Evolutionary conservation across 2,113 vertebrate species (phyloP), one percentile per base, ranked within the genome.

Genomic region (Diglossa brunneiventris): DNA sequence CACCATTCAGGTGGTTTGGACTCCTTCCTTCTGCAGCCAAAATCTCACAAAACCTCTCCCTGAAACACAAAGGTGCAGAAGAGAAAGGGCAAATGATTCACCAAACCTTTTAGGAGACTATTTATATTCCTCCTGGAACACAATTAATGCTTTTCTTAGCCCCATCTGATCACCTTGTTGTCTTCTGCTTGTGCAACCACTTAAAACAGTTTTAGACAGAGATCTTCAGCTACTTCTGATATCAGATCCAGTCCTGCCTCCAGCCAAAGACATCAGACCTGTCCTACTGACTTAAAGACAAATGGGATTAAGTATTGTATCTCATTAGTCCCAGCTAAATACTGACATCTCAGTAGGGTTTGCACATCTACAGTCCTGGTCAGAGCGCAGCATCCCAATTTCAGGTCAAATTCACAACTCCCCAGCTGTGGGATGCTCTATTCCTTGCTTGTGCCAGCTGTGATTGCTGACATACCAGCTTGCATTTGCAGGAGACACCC

Each of bases 41-140:
- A 93, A 81, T 87, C 72, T 81, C 90, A 83, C 75, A 90, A 95
- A 93, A 94, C 52, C 63, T 93, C 69, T 69, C 62, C 70, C 37
- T 68, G 49, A 87, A 93, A 93, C 46, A 90, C 37, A 95, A 87
- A 93, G 46, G 66, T 89, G 44, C 15, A 69, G 62, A 70, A 96
- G 66, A 86, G 58, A 96, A 90, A 95, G 90, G 90, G 88, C 96
- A 96, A 95, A 61, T 96, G 92, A 97, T 91, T 96, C 83, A 90
- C 90, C 23, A 81, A 86, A 91, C 33, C 50, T 93, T 94, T 79
- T 69, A 89, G 49, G 50, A 85, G 41, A n/a, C 74, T 92, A 86
- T 96, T 96, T 93, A 88, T 96, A 88, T 83, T 89, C 66, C 41
- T 89, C 28, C 76, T 84, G 37, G 64, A 92, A 87, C 6, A 18